Percentiles rank a stretch among this genome's conserved stretches.
Evolutionary conservation across 2,888 invertebrate species (phyloP).

Genomic region (Podabrus alpinus): DNA sequence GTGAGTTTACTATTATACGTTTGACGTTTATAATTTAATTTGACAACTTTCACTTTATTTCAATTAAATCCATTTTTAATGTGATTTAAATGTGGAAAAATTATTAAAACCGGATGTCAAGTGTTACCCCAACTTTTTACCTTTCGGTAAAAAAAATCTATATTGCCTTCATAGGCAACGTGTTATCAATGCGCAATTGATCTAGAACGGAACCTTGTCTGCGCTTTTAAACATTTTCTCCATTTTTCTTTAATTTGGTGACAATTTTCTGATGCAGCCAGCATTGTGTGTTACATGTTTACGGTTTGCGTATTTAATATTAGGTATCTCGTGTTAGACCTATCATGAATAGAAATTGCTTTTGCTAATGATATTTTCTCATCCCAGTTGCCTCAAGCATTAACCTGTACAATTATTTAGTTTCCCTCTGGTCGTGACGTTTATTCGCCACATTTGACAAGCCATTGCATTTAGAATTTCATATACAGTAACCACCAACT

Average conservation of each 20-base stretch:
- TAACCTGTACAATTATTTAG: conserved; percentile 31
- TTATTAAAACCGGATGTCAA: too few relatives aligned
- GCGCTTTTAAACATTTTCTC: background rate
- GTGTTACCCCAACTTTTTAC: too few relatives aligned
- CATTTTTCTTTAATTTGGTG: background rate
- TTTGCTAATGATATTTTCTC: conserved; percentile 21
- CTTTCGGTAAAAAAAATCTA: too few relatives aligned
- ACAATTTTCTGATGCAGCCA: background rate
- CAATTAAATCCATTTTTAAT: background rate
- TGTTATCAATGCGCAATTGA: too few relatives aligned
- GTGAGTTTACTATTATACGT: background rate
- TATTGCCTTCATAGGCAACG: too few relatives aligned
- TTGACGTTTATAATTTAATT: background rate
- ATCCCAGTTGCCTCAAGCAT: conserved; percentile 16
- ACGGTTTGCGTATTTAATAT: conserved; percentile 11
- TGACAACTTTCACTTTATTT: background rate
- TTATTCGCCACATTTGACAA: conserved; percentile 20
- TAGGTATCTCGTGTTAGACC: conserved; percentile 15
- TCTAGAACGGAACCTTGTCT: background rate
- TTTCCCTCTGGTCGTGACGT: conserved; percentile 29
- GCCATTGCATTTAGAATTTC: background rate
- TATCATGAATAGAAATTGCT: conserved; percentile 31
- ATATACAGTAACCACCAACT: background rate
- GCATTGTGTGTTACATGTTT: background rate
- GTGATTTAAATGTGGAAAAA: background rate